Evolutionary conservation across 2,888 invertebrate species (phyloP).

Genomic region (Metallyticus violacea): DNA sequence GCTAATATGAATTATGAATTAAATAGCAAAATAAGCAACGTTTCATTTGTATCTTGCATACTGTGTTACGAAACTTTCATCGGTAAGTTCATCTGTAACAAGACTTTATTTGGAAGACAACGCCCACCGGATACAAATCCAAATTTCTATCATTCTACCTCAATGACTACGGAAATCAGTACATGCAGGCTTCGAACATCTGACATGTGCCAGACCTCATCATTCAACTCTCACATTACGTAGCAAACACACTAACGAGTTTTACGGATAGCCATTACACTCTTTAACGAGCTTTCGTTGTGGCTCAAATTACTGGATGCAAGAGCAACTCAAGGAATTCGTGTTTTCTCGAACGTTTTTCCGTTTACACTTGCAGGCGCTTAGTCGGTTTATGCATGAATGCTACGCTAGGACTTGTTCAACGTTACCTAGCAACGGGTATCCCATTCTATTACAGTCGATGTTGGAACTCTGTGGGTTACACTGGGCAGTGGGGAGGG

Average conservation of each 20-base stretch:
- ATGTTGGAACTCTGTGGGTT: constrained; percentile 9
- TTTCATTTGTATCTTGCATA: too few species aligned
- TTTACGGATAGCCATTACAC: not conserved
- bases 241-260: not conserved
- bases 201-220: not conserved
- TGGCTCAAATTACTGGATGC: not conserved
- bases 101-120: too few species aligned
- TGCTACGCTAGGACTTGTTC: constrained; percentile 8
- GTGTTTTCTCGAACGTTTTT: not conserved
- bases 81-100: too few species aligned
- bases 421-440: constrained; percentile 27
- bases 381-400: constrained; percentile 18
- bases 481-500: not conserved
- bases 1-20: too few species aligned
- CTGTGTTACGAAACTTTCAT: too few species aligned
- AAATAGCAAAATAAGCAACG: too few species aligned
- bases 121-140: too few species aligned
- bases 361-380: too few species aligned
- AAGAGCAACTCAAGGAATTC: not conserved
- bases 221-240: not conserved
- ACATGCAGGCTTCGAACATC: not conserved
- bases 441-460: constrained; percentile 21
- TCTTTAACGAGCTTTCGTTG: not conserved
- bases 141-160: too few species aligned
- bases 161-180: too few species aligned